Percentiles rank a stretch among this genome's conserved stretches.
phyloP scores from a whole-genome alignment of 2,888 invertebrate genomes.

The Hemicrepidius hirtus region DNA sequence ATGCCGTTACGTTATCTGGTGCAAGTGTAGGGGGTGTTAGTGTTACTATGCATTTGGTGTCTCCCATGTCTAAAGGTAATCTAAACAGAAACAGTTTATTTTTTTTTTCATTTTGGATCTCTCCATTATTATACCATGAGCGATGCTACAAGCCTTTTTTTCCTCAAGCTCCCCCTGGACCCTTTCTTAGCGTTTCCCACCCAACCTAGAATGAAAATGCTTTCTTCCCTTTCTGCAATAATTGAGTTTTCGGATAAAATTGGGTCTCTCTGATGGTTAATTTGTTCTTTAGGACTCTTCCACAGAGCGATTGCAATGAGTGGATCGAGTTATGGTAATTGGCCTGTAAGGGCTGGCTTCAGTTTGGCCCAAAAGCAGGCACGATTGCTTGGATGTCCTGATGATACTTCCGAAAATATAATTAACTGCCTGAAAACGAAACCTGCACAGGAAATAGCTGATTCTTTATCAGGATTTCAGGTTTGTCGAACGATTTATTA shows the following conservation, averaged over 20 bases:
- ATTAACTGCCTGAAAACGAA: slow-evolving; percentile 77
- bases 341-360: slow-evolving; percentile 73
- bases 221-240: too few species aligned
- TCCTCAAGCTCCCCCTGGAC: too few species aligned
- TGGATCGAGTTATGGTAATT: slow-evolving; percentile 76
- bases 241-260: too few species aligned
- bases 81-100: too few species aligned
- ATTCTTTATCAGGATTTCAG: background rate
- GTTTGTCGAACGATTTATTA: background rate
- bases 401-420: slow-evolving; percentile 74
- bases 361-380: slow-evolving; percentile 79
- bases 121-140: too few species aligned
- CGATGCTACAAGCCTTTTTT: too few species aligned
- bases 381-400: slow-evolving; percentile 76
- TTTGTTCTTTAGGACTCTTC: slow-evolving; percentile 75
- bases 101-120: too few species aligned
- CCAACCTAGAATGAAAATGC: too few species aligned
- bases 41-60: slow-evolving; percentile 74
- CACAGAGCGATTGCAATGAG: slow-evolving; percentile 83
- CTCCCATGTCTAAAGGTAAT: slow-evolving; percentile 79
- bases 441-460: slow-evolving; percentile 70
- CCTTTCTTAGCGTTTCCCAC: too few species aligned
- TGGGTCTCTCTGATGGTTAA: too few species aligned
- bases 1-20: slow-evolving; percentile 78
- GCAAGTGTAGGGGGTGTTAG: slow-evolving; percentile 73